phyloP scores from a whole-genome alignment of 2,797 vertebrate species.

The Xenopus petersii region DNA sequence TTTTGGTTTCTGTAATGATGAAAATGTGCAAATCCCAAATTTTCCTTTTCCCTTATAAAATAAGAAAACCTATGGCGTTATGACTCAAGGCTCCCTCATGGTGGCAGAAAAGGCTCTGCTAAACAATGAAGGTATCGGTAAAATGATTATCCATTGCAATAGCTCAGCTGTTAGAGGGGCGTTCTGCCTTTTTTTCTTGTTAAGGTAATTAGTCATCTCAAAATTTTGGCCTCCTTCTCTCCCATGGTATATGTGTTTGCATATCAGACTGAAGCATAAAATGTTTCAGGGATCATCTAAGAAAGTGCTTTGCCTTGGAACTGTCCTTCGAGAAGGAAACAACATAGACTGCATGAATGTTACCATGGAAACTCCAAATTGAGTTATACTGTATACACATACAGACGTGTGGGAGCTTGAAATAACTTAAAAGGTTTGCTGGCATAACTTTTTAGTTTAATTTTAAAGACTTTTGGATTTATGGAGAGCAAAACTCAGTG shows the following conservation, averaged over 20 bases:
- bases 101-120: background rate
- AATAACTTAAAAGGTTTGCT: too few species aligned
- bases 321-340: conserved; percentile 22
- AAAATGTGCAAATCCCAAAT: too few species aligned
- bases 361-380: conserved; percentile 41
- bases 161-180: conserved; percentile 14
- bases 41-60: too few species aligned
- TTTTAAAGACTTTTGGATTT: too few species aligned
- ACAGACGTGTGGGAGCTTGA: too few species aligned
- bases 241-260: conserved; percentile 34
- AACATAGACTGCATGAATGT: conserved; percentile 8
- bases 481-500: too few species aligned
- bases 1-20: too few species aligned
- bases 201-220: conserved; percentile 42
- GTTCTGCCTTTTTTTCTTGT: conserved; percentile 24
- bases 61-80: background rate
- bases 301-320: conserved; percentile 6
- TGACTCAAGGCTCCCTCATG: background rate
- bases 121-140: background rate
- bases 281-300: conserved; percentile 19
- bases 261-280: conserved; percentile 20
- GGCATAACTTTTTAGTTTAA: too few species aligned
- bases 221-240: conserved; percentile 33
- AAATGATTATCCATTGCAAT: conserved; percentile 21
- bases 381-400: conserved; percentile 12